A percentile compares a stretch with the other conserved stretches of the same genome.
phyloP scores from a whole-genome alignment of 2,113 vertebrate species.

The Eudyptes chrysolophus region DNA sequence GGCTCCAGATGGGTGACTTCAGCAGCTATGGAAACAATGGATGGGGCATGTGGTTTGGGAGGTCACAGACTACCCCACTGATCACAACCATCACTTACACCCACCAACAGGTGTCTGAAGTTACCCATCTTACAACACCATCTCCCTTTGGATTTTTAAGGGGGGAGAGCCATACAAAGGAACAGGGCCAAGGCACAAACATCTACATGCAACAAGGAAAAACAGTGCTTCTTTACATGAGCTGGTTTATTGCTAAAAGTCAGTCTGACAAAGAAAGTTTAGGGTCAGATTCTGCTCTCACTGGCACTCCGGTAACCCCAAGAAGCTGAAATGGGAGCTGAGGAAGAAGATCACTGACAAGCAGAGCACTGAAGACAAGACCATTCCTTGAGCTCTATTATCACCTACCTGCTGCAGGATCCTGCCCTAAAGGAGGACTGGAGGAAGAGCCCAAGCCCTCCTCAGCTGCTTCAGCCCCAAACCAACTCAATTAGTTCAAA shows the following conservation, averaged over 20 bases:
- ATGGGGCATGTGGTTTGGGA: background rate
- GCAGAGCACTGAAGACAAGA: background rate
- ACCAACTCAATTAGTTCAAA: background rate
- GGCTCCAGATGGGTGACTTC: background rate
- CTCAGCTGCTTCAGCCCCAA: background rate
- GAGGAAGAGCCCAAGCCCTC: accelerated
- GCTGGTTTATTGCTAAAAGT: background rate
- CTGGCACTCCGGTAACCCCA: background rate
- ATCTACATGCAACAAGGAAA: background rate
- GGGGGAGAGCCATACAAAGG: background rate
- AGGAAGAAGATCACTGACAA: background rate
- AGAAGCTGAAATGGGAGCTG: background rate
- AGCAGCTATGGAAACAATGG: background rate
- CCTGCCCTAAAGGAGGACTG: background rate
- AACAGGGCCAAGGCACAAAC: background rate
- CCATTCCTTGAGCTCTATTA: background rate
- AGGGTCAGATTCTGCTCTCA: background rate
- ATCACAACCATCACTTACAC: background rate
- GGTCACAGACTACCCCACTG: background rate
- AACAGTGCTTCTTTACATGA: background rate
- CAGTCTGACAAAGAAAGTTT: background rate
- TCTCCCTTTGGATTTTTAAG: background rate
- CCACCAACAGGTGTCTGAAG: background rate
- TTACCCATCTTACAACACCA: background rate
- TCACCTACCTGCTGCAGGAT: background rate